Evolutionary conservation across 2,113 vertebrate species (phyloP).

Genomic region (Centropus unirufus): DNA sequence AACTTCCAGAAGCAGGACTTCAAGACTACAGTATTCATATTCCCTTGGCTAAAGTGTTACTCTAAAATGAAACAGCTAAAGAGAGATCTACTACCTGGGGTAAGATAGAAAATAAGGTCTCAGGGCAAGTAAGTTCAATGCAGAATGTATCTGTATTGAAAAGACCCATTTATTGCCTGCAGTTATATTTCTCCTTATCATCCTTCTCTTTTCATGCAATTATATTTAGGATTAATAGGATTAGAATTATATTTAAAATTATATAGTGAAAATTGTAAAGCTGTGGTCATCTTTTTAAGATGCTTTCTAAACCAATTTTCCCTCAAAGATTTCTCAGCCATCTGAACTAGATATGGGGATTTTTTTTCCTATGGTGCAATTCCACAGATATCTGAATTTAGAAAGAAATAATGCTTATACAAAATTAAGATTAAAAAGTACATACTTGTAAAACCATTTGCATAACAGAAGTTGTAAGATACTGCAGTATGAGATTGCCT

Average conservation of each 20-base stretch:
- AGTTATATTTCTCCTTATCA: background rate
- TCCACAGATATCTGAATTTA: background rate
- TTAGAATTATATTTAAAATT: constrained; percentile 15
- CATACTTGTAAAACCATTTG: background rate
- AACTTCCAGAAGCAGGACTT: background rate
- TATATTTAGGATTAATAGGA: constrained; percentile 19
- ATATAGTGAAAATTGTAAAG: background rate
- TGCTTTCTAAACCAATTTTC: background rate
- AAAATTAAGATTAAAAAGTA: background rate
- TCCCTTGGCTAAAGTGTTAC: background rate
- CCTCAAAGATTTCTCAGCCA: background rate
- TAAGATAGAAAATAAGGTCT: constrained; percentile 21
- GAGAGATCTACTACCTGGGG: background rate
- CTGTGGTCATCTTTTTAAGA: background rate
- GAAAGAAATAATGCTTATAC: background rate
- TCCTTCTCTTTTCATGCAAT: background rate
- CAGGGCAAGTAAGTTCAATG: background rate
- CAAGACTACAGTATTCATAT: background rate
- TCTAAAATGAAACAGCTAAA: constrained; percentile 25
- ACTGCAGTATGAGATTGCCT: background rate
- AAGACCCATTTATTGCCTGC: background rate
- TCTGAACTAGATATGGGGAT: background rate
- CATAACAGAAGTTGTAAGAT: background rate
- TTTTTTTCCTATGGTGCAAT: background rate
- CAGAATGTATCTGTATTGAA: background rate